Conservation (phyloP, 2,888 invertebrate genomes). For the Brenthis ino region DNA sequence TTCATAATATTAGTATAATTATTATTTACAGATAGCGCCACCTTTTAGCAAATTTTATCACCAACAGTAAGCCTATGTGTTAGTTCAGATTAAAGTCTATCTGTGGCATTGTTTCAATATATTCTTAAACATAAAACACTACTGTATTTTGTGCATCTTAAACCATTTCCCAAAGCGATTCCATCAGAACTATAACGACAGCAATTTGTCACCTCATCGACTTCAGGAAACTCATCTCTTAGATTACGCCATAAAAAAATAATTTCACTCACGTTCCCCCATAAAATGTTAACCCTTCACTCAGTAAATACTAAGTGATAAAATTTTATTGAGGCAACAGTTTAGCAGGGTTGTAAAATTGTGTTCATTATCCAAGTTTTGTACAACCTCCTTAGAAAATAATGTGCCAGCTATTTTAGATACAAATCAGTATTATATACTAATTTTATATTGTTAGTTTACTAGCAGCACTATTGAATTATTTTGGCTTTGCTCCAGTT, state of each 20-base stretch:
- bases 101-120: too few species aligned
- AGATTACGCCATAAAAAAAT: conserved; percentile 41
- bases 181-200: conserved; percentile 16
- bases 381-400: conserved; percentile 50
- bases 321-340: conserved; percentile 71
- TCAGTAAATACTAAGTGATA: conserved; percentile 54
- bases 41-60: too few species aligned
- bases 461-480: too few species aligned
- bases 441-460: background rate
- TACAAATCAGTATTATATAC: background rate
- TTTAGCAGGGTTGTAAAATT: conserved; percentile 67
- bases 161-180: conserved; percentile 5
- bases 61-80: too few species aligned
- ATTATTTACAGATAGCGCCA: too few species aligned
- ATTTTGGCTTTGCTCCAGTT: too few species aligned
- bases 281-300: conserved; percentile 54
- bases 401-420: conserved; percentile 33
- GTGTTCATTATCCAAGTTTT: conserved; percentile 64
- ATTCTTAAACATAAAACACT: background rate
- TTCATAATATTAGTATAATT: too few species aligned
- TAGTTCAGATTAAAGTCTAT: too few species aligned
- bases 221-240: conserved; percentile 24
- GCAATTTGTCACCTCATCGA: conserved; percentile 30
- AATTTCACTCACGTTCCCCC: conserved; percentile 67
- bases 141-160: background rate